Evolutionary conservation across 2,797 vertebrate species (phyloP), one percentile per base, ranked within the genome.

Genomic region (Xenopus petersii): DNA sequence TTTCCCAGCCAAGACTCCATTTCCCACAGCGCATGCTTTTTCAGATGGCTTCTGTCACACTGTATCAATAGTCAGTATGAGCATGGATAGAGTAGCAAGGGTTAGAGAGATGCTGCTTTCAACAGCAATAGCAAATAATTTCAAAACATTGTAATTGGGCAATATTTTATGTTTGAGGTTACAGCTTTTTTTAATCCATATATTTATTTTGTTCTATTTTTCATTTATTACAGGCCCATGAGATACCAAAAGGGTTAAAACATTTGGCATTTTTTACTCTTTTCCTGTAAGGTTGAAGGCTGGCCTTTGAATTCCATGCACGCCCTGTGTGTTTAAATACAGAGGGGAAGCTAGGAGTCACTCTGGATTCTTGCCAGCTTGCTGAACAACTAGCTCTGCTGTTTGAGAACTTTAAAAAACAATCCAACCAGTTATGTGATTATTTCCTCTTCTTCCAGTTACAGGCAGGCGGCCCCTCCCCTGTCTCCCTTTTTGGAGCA

Each of bases 281-380:
- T 79, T 74, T 79, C 71, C 71, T 79, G 76, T 65, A 79, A 73
- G 76, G 76, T 79, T 79, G 65, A 68, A 74, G 62, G 65, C 60
- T 60, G 76, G 36, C 76, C 66, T 74, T 70, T 79, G 66, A 68
- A 79, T 79, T 79, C 76, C 76, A 79, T 65, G 66, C 71, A 79
- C 76, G 71, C 76, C 76, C 76, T 79, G 60, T 60, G 71, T 79
- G 71, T 78, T 64, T 73, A 68, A 73, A 78, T 73, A 78, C 66
- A 73, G 70, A 42, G 70, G 26, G 51, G 58, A 64, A 64, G 71
- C 7, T 63, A 67, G 70, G 75, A 73, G 64, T 64, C 65, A 60
- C 65, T 64, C 71, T 79, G 76, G 76, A 79, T 21, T 42, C 16
- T 42, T 70, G 71, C 76, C 76, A 78, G 71, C 66, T 48, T 67